These are phyloP conservation scores for Salarias fasciatus DNA, from an alignment of 2,797 vertebrate genomes.

Conservation along the genomic window DNA sequence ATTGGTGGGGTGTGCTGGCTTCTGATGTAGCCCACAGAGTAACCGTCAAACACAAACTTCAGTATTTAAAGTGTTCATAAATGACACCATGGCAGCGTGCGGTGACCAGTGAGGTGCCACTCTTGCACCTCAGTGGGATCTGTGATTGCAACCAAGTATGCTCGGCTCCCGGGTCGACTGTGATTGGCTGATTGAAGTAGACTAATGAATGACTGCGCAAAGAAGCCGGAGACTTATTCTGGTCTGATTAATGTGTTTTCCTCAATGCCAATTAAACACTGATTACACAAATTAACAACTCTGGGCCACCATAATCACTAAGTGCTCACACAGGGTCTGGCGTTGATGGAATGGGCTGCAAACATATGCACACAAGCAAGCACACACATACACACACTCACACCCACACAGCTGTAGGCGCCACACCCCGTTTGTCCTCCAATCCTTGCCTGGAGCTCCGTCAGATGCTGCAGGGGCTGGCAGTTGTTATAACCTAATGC, in stretches of 20 bases:
- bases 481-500: conserved; percentile 74
- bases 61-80: conserved; percentile 12
- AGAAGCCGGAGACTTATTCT: conserved; percentile 69
- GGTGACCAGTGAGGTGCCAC: conserved; percentile 37
- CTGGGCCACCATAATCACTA: conserved; percentile 70
- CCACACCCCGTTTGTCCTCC: conserved; percentile 68
- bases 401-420: conserved; percentile 49
- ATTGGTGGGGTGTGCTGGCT: background rate
- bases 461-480: conserved; percentile 61
- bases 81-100: conserved; percentile 14
- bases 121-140: conserved; percentile 24
- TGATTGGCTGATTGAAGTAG: conserved; percentile 66
- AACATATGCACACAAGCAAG: conserved; percentile 2
- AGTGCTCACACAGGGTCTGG: conserved; percentile 67
- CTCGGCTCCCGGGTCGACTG: conserved; percentile 29
- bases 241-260: conserved; percentile 80
- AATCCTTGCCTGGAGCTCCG: conserved; percentile 52
- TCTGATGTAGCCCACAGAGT: no score
- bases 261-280: conserved; percentile 79
- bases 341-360: conserved; percentile 57
- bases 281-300: conserved; percentile 81
- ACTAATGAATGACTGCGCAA: conserved; percentile 67
- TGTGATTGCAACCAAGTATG: conserved; percentile 49
- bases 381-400: background rate
- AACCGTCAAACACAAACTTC: conserved; percentile 13